Evolutionary conservation across 2,888 invertebrate genomes (phyloP), one percentile per base, ranked within the genome.

Genomic region (Stenichneumon culpator): DNA sequence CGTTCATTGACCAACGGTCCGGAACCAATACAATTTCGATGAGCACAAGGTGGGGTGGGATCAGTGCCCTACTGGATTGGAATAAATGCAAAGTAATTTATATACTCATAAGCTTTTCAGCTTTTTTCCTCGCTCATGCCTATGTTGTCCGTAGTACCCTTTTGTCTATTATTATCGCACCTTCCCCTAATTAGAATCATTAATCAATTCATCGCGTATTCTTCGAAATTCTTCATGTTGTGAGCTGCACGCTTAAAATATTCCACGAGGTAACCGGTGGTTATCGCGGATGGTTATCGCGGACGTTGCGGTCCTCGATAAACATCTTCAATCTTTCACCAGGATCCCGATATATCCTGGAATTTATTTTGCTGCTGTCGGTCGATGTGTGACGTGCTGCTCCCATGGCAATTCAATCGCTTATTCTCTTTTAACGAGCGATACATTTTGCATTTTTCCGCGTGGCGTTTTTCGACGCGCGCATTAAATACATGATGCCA

Each of bases 391-490:
- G 22, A 70, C 67, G n/a, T 50, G 50, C 63, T 78, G 82, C 32
- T 57, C 60, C 63, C 70, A 65, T 52, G 67, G 14, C n/a, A 65
- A 68, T 52, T 82, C 82, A 9, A 63, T 68, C 22, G 72, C 47
- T 69, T 83, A 74, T 36, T 52, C 60, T 39, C 32, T 14, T 74
- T 65, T 25, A 83, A 57, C 14, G 78, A 63, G 44, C 60, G n/a
- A 79, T 68, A 57, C 68, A 83, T 79, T 74, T 77, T 44, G n/a
- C 67, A 7, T 70, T 79, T 79, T 16, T 60, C 44, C 9, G 79
- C 47, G 36, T 70, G 68, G 50, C 60, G 19, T 50, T 60, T 70
- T 57, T 65, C 50, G 16, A 79, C n/a, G 1, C 28, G 22, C 5
- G 22, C 50, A 28, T 69, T 44, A 19, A 60, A 79, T 19, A 44